Base-by-base conservation (phyloP, 2,113 vertebrate genomes). In the Rhodinocichla rosea region DNA sequence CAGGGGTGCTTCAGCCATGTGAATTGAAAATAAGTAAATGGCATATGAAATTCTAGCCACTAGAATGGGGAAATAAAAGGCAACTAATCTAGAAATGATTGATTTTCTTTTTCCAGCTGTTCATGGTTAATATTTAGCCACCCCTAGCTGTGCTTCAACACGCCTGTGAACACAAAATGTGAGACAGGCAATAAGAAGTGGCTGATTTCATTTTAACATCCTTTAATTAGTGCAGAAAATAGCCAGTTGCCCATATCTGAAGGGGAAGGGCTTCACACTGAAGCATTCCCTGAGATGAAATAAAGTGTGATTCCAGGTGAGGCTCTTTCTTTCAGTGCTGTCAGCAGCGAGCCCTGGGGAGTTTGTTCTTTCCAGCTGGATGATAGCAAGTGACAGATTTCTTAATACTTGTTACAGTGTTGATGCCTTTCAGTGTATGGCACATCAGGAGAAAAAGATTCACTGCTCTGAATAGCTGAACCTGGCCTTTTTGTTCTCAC, bases 181-280 rank as follows among this genome's bases (percentile, higher is more conserved):
- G 39, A 75, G 84, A 45, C 37, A 40, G 82, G 78, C 49, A 45
- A 37, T 90, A 69, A 55, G 68, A 65, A 88, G 89, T n/a, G 81
- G 40, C 70, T 81, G 76, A 91, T 57, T 86, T 93, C 49, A 45
- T 84, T 95, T 90, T 75, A 88, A 44, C 40, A 62, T 96, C 79
- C 83, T 94, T 95, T 96, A 97, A 97, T 97, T 96, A 96, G 91
- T 49, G 78, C 62, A 56, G 62, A 94, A 94, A 90, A 57, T 33
- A 59, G 77, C 63, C 42, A 59, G 27, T 55, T 1, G 0, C 23
- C 94, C 62, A 8, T 11, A 50, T 33, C 57, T 68, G 87, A 74
- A 39, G 44, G 17, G 69, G 32, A 80, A 60, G 45, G 33, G 39
- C 88, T 59, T 68, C 75, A 44, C 28, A 13, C 33, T 37, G 89